phyloP scores from a whole-genome alignment of 2,797 vertebrate species.

The Poeciliopsis presidionis region DNA sequence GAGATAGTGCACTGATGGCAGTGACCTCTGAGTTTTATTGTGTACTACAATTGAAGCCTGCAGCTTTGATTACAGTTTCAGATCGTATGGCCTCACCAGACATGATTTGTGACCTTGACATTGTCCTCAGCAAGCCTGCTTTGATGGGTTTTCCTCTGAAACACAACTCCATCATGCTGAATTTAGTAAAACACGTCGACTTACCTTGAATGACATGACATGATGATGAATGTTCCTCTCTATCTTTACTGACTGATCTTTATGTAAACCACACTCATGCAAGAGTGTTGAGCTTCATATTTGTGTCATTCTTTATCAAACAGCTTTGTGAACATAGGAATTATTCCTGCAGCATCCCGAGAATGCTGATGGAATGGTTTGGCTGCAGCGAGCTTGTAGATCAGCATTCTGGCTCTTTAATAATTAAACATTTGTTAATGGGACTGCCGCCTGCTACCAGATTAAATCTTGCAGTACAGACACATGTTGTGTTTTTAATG shows the following conservation, averaged over 20 bases:
- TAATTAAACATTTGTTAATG: slow-evolving; percentile 74
- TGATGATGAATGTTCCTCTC: slow-evolving; percentile 24
- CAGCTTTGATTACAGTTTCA: slow-evolving; percentile 59
- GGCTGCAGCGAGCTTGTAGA: slow-evolving; percentile 65
- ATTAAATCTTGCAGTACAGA: slow-evolving; percentile 40
- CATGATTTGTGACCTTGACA: slow-evolving; percentile 59
- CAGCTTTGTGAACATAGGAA: slow-evolving; percentile 40
- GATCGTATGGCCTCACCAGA: slow-evolving; percentile 40
- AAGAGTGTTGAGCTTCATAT: slow-evolving; percentile 29
- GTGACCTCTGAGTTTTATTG: slow-evolving; percentile 40
- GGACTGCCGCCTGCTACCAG: slow-evolving; percentile 45
- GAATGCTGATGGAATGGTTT: slow-evolving; percentile 55
- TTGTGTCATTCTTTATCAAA: slow-evolving; percentile 20
- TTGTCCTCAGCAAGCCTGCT: slow-evolving; percentile 27
- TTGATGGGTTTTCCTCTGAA: slow-evolving; percentile 35
- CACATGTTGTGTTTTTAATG: slow-evolving; percentile 45
- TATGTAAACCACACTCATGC: slow-evolving; percentile 20
- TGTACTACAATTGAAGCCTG: slow-evolving; percentile 35
- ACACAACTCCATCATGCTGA: slow-evolving; percentile 14
- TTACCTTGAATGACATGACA: slow-evolving; percentile 22
- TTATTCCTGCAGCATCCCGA: slow-evolving; percentile 38
- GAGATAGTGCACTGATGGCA: slow-evolving; percentile 34
- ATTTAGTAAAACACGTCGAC: slow-evolving; percentile 39
- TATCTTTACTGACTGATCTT: slow-evolving; percentile 3
- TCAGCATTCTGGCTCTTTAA: slow-evolving; percentile 71